Evolutionary conservation across 1,140 invertebrate genomes (phyloP), one percentile per base, ranked within the genome.

Genomic region (Drosophila leontia): DNA sequence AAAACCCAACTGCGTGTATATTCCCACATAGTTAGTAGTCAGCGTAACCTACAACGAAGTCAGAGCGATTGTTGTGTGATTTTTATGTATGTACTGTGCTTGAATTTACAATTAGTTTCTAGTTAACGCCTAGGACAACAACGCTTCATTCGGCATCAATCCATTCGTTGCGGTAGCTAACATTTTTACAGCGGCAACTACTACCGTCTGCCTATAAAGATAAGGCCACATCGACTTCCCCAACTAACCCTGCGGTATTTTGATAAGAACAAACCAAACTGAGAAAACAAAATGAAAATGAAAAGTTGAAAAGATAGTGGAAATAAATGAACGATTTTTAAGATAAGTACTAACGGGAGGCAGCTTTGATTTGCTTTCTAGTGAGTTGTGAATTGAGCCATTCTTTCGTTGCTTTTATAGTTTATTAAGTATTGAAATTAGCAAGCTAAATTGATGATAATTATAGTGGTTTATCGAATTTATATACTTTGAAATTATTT

Each of bases 41-140:
- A 84, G 61, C 51, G 71, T 34, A 55, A 86, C 77, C 74, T 84
- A 87, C 84, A 87, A 84, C 84, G 85, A 88, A 87, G 77, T 48
- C 55, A 62, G 41, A 65, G 60, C 65, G 50, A 84, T 80, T 87
- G 83, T 83, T 87, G 84, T 88, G 84, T 88, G 84, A 88, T 88
- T 80, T 80, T 78, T 63, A 53, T 74, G 47, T 84, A 55, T 55
- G 60, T 69, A 78, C 72, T 82, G 75, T 90, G 84, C 84, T 88
- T 90, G 74, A 74, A 80, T 80, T 87, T 88, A 84, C 50, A 71
- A 56, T 88, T 87, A 88, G 80, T 86, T 78, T 53, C 63, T 70
- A 80, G 45, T 63, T 78, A 75, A 45, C 50, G 80, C 77, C 67
- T 83, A 83, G 77, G 67, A 83, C 59, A 78, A 70, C 80, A 78